Base-by-base conservation (phyloP, 1,140 invertebrate species). In the Chironomus striatipennis region DNA sequence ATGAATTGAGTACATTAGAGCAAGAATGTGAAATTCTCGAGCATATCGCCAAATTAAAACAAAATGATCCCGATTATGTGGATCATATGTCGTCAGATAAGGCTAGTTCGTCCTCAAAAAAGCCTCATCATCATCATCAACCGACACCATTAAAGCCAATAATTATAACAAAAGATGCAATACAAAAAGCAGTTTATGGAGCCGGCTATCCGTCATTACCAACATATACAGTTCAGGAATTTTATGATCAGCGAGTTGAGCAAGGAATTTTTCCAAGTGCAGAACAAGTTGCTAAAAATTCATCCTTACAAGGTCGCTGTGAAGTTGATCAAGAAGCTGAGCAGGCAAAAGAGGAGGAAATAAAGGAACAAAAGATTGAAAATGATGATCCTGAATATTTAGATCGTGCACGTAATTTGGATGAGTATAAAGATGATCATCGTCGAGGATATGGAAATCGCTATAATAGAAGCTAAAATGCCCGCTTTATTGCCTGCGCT, bases 131-230 rank as follows among this genome's bases (percentile, higher is more conserved):
- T 79, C 24, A 34, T 80, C 80, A 5, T 79, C 2, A 83, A 15
- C 76, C 82, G 70, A 76, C 80, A 18, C 88, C 90, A 6, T 79
- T 96, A n/a, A 89, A 91, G 81, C 94, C 97, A 0, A 93, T 98
- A 75, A 96, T 98, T 73, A 95, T 99, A 42, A 97, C 97, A 0
- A 90, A 90, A 78, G 91, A 96, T 84, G 89, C 88, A 47, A 76
- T 93, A 0, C 96, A 98, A 83, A 98, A 98, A 83, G 87, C 94
- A 76, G 93, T 99, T 2, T 98, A 90, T 85, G 98, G 98, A 7
- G 84, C 90, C 57, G 98, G 97, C 0, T 99, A 99, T 87, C 97
- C 97, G 0, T 91, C 93, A 79, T 80, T 98, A 75, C 96, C 97
- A 0, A 89, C 93, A 1, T 86, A 96, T 83, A 96, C 95, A 0